Evolutionary conservation across 35 echinoderm and acorn worm genomes (phyloP), one percentile per base, ranked within the genome.

Genomic region (Anneissia japonica): DNA sequence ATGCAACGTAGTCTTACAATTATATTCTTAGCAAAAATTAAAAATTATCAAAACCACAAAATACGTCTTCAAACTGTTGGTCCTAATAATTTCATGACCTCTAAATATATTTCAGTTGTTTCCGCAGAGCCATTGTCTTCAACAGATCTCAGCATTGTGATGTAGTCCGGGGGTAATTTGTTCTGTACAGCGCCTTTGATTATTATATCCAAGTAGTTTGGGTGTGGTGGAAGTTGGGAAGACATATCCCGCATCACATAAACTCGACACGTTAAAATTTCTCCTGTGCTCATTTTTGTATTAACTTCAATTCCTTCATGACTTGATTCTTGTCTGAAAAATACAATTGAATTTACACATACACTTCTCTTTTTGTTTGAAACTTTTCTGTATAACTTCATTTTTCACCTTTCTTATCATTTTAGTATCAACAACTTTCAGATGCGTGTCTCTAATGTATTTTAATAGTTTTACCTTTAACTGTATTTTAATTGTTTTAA

Each of bases 171-270:
- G n/a, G 37, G 51, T 30, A 88, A 34, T 30, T 45, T 36, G 38
- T 81, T 45, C 43, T 88, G 36, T 39, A 40, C 36, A 28, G 86
- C 86, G 21, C 86, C 86, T 30, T 39, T 43, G 35, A 45, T 11
- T 10, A 88, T 80, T 31, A 88, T 40, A 17, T 79, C 35, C 46
- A 80, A 34, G 33, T 88, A 88, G 31, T 80, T 39, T 30, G 86
- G 86, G 21, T 75, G 79, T 80, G 86, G 76, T 35, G 55, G 86
- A 33, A 72, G 37, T 23, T 30, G 13, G 7, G 26, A 9, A 9
- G 0, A 23, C n/a, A 5, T 16, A 31, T 34, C 35, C 1, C 35
- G 35, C 30, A 80, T 33, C 74, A 79, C 74, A 28, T 88, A 88
- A 39, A 77, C 72, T 23, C 77, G 77, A 72, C 86, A 88, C 12